phyloP scores from a whole-genome alignment of 92 coral and sea anemone species.

The Epizoanthus rinbou region DNA sequence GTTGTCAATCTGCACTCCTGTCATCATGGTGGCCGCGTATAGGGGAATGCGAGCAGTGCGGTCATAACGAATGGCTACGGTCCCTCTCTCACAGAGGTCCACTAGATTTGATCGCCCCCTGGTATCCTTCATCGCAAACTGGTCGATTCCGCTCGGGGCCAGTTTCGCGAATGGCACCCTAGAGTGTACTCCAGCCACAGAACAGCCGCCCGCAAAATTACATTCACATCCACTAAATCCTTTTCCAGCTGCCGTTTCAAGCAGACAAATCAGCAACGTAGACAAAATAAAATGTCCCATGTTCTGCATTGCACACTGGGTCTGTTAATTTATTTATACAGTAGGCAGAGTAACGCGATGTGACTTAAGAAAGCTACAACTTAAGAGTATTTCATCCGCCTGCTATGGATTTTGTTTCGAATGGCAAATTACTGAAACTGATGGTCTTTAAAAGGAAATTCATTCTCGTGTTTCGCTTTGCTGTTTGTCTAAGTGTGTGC shows the following conservation, averaged over 20 bases:
- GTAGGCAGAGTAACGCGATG: background rate
- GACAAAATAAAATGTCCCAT: background rate
- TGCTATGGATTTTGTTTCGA: too few relatives aligned
- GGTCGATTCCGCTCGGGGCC: background rate
- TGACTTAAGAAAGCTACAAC: background rate
- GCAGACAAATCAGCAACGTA: background rate
- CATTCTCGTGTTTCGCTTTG: background rate
- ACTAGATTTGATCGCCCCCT: background rate
- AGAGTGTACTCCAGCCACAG: background rate
- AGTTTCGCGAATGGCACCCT: background rate
- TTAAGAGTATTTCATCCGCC: background rate
- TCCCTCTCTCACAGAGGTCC: background rate
- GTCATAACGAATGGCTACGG: conserved; percentile 4
- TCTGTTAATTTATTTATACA: too few relatives aligned
- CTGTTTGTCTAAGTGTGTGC: too few relatives aligned
- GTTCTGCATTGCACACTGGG: background rate
- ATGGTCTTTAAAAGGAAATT: too few relatives aligned
- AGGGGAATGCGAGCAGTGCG: background rate
- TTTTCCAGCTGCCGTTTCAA: background rate
- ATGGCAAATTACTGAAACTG: too few relatives aligned
- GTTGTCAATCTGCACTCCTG: background rate
- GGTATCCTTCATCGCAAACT: background rate
- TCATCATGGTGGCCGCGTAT: background rate
- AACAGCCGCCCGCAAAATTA: conserved; percentile 3
- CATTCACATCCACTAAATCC: background rate